These are phyloP conservation scores for Fistularia tabacaria DNA, from an alignment of 2,797 vertebrate genomes.

Conservation along the genomic window DNA sequence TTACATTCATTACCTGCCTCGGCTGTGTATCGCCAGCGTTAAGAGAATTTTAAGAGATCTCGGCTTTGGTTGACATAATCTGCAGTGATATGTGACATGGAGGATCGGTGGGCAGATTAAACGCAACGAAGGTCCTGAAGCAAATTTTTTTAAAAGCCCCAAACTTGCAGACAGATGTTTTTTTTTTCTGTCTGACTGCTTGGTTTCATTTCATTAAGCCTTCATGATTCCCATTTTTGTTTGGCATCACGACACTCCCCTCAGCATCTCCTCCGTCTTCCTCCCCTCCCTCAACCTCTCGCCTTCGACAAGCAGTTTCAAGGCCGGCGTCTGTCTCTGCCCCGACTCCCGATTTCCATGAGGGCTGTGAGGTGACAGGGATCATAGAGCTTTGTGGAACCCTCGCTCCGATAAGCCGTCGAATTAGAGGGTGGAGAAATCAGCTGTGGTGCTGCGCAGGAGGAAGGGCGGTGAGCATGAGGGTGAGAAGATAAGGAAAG, in stretches of 20 bases:
- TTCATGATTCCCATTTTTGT: no score
- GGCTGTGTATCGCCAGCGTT: slow-evolving; percentile 3
- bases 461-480: slow-evolving; percentile 43
- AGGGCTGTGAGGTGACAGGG: slow-evolving; percentile 56
- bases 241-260: no score
- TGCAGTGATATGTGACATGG: slow-evolving; percentile 15
- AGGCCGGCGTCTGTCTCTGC: slow-evolving; percentile 42
- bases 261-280: slow-evolving; percentile 3
- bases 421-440: slow-evolving; percentile 70
- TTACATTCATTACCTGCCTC: slow-evolving; percentile 5
- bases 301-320: slow-evolving; percentile 20
- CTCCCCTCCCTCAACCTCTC: slow-evolving; percentile 26
- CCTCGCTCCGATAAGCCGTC: slow-evolving; percentile 72
- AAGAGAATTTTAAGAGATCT: slow-evolving; percentile 1
- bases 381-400: slow-evolving; percentile 65
- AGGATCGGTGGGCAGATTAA: slow-evolving; percentile 18
- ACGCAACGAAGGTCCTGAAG: slow-evolving; percentile 12
- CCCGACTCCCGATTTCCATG: slow-evolving; percentile 57
- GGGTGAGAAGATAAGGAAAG: slow-evolving; percentile 44
- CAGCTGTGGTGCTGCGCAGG: slow-evolving; percentile 44
- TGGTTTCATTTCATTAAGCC: no score
- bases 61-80: slow-evolving; percentile 26
- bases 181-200: slow-evolving; percentile 1
- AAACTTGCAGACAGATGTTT: background rate
- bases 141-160: background rate